Base-by-base conservation (phyloP, 2,888 invertebrate genomes). In the Iselma pallidipennis region DNA sequence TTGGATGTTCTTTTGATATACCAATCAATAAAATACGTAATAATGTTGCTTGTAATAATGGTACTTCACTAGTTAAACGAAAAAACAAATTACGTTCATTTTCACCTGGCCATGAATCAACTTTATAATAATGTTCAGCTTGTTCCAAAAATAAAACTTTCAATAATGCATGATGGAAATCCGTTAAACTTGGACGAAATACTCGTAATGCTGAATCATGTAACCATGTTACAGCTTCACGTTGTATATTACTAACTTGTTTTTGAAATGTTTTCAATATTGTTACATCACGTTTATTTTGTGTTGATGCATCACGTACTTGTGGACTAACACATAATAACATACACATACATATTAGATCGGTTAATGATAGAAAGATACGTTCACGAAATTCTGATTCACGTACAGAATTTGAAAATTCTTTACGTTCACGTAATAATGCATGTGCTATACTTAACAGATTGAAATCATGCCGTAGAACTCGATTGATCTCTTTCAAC, bases 181-280 rank as follows among this genome's bases (percentile, higher is more conserved):
- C 94, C 29, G 85, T 85, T 0, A 88, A 83, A 26, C 86, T 85
- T 3, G 94, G 89, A 37, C 73, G 62, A 53, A 91, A 95, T 65
- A 91, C 83, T 61, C 89, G 86, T 53, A 90, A 87, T 4, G 92
- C 95, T 6, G 89, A 86, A 68, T 91, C 91, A 70, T 94, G 91
- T 77, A 98, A 83, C 97, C 97, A 98, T 72, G 88, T 89, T 0
- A 96, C 87, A 26, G 94, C 90, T 74, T 95, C 92, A 68, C 91
- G 85, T 82, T 98, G 96, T 69, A 97, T 91, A 74, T 87, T 82
- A 72, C 78, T 76, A n/a, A 78, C 76, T 66, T 75, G 74, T 60
- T 66, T 73, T 63, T 78, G 78, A 66, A 83, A 84, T 57, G 84
- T 83, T 50, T 83, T 82, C 61, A 83, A 71, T 72, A 84, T 84